Evolutionary conservation across 2,113 vertebrate species (phyloP), one percentile per base, ranked within the genome.

Genomic region (Conger conger): DNA sequence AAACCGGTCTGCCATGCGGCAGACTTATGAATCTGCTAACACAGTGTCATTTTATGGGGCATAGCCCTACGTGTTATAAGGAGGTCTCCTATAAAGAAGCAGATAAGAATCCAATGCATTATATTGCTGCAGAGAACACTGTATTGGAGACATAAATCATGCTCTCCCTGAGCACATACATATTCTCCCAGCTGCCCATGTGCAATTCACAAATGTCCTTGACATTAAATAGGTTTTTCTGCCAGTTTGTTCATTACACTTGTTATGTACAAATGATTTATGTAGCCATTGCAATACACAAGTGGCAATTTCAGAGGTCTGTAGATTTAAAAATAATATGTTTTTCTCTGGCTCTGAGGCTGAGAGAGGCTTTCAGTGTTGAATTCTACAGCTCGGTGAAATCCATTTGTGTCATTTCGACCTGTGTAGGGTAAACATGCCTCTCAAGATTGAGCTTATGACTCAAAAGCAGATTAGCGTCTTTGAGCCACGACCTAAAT

Each of bases 71-170:
- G 50, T 50, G 30, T 57, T 86, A 38, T 78, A 80, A 84, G 82
- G 76, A 82, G 82, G 86, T 79, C 87, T 87, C 89, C 87, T 88
- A 83, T 87, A 77, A 87, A 85, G 89, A 88, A 82, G 86, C 85
- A 92, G 93, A 95, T 94, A 93, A 94, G 92, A 89, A 89, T 88
- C 89, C 91, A 94, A 92, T 91, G 89, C 90, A 94, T 92, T 92
- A 90, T 89, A 84, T 91, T 81, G 89, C 92, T 89, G 89, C 89
- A 85, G 88, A 79, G 89, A 83, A 53, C 91, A 90, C 86, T 84
- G 83, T 68, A 38, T 88, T 81, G 85, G 88, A 82, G 80, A 83
- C 90, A 92, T 95, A 93, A 95, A 94, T 94, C 93, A 95, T 79
- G 81, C 86, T 54, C 83, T 82, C 27, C 40, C 73, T n/a, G 76